Evolutionary conservation across 2,113 vertebrate species (phyloP).

Genomic region (Alethe castanea): DNA sequence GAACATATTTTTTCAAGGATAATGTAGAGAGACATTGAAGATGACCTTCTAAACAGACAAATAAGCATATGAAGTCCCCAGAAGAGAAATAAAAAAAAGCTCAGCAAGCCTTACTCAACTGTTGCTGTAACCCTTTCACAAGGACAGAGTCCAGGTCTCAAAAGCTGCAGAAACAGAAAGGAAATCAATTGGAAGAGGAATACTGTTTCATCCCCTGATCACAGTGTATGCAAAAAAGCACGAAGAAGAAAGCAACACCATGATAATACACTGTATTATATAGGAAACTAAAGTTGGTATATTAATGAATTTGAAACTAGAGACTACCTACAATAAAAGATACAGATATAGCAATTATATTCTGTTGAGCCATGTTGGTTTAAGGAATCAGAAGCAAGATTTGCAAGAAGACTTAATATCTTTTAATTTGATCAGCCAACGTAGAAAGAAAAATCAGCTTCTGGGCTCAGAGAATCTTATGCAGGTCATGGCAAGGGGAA

Average conservation of each 20-base stretch:
- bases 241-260: not conserved
- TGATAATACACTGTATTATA: not conserved
- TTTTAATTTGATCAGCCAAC: not conserved
- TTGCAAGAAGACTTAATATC: not conserved
- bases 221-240: not conserved
- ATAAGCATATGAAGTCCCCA: not conserved
- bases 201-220: not conserved
- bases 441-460: not conserved
- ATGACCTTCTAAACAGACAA: not conserved
- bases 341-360: not conserved
- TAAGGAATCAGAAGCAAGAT: not conserved
- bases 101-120: not conserved
- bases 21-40: not conserved
- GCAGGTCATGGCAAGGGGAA: not conserved
- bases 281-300: not conserved
- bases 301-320: not conserved
- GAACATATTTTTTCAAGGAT: not conserved
- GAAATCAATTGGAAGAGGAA: not conserved
- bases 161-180: not conserved
- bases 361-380: not conserved
- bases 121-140: not conserved
- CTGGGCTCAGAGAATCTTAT: not conserved
- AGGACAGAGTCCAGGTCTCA: not conserved
- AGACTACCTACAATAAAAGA: not conserved
- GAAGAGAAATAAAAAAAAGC: not conserved